These are phyloP conservation scores for Nannoperca obscura DNA, from an alignment of 2,797 vertebrate genomes.

Conservation along the genomic window DNA sequence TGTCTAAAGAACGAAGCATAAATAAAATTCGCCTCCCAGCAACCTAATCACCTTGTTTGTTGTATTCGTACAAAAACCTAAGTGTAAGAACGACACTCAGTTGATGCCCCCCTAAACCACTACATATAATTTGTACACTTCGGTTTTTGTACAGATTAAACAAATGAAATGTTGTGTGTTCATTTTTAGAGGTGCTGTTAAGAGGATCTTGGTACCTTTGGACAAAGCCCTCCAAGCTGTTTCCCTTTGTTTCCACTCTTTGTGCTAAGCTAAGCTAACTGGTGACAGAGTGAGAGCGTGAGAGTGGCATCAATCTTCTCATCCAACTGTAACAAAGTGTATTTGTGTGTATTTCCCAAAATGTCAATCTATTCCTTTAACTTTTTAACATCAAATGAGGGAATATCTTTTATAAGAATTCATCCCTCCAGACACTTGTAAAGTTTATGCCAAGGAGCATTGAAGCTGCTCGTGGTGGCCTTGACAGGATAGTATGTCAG, in stretches of 20 bases:
- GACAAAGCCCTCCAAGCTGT: not conserved
- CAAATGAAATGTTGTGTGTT: not conserved
- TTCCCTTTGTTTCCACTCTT: slow-evolving; percentile 26
- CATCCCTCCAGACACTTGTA: not conserved
- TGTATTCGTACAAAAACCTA: not conserved
- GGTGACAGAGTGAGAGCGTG: not conserved
- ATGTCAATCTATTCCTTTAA: slow-evolving; percentile 7
- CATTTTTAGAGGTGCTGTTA: not conserved
- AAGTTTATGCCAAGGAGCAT: not conserved
- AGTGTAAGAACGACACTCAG: not conserved
- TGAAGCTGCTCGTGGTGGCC: not conserved
- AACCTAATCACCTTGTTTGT: not conserved
- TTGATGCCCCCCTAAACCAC: not conserved
- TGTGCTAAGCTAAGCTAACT: slow-evolving; percentile 19
- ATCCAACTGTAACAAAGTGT: not conserved
- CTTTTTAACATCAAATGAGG: not conserved
- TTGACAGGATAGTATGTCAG: not conserved
- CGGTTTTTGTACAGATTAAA: not conserved
- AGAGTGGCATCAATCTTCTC: not conserved
- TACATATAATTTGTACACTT: not conserved
- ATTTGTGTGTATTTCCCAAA: not conserved
- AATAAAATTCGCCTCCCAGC: not conserved
- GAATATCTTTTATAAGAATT: slow-evolving; percentile 12
- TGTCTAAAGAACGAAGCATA: not conserved
- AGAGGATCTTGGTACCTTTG: not conserved